These are phyloP conservation scores for Calameuta pallipes DNA, from an alignment of 2,888 invertebrate species.

Conservation along the genomic window DNA sequence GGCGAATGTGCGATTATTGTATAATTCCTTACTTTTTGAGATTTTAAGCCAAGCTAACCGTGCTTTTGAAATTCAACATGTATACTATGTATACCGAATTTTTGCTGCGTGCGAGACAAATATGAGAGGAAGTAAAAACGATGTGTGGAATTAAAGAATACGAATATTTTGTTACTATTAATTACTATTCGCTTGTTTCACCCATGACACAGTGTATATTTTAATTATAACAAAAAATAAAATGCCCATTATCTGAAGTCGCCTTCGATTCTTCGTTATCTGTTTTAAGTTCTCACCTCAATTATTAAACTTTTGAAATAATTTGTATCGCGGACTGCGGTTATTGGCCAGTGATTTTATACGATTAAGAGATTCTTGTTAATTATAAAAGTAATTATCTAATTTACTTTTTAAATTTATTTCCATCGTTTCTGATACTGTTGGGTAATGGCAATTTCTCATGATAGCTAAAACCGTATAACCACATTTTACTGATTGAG, in stretches of 20 bases:
- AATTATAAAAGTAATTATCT: no score
- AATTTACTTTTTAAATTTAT: no score
- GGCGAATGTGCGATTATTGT: slow-evolving; percentile 21
- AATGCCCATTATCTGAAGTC: slow-evolving; percentile 52
- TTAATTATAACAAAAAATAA: slow-evolving; percentile 65
- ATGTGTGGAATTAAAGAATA: slow-evolving; percentile 57
- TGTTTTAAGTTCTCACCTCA: background rate
- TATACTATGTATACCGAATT: slow-evolving; percentile 62
- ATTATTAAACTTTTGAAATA: background rate
- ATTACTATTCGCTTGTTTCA: slow-evolving; percentile 66
- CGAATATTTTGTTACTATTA: slow-evolving; percentile 66
- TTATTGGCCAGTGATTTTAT: background rate
- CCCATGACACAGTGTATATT: slow-evolving; percentile 67
- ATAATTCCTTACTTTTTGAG: slow-evolving; percentile 21
- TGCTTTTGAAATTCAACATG: slow-evolving; percentile 61
- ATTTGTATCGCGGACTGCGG: background rate
- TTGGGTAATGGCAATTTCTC: no score
- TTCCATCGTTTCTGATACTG: no score
- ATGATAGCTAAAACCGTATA: no score
- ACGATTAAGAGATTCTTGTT: background rate
- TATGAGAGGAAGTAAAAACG: slow-evolving; percentile 34
- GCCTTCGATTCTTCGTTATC: background rate
- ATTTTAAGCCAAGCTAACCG: slow-evolving; percentile 52
- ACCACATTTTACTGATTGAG: no score
- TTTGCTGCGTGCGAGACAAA: slow-evolving; percentile 49